Conservation (phyloP, 2,888 invertebrate species). For the Sarcophaga rosellei region DNA sequence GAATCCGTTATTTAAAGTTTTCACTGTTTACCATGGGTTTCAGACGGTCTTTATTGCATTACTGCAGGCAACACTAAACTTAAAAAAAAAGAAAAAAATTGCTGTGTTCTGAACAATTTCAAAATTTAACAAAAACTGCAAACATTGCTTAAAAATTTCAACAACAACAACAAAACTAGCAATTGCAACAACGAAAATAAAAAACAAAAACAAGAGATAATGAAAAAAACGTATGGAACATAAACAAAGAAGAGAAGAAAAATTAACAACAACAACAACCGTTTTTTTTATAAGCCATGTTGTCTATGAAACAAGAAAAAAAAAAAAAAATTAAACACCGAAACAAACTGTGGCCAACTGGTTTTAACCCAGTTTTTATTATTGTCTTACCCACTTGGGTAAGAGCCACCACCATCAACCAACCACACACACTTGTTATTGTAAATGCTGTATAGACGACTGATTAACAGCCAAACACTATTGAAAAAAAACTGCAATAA, state of each 20-base stretch:
- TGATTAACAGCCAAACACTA: too few species aligned
- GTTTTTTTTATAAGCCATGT: not conserved
- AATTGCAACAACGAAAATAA: too few species aligned
- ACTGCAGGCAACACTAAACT: slow-evolving; percentile 48
- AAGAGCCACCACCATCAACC: not conserved
- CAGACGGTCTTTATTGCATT: not conserved
- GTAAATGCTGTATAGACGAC: not conserved
- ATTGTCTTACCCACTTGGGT: not conserved
- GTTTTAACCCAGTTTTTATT: slow-evolving; percentile 64
- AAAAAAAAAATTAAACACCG: slow-evolving; percentile 21
- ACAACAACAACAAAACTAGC: not conserved
- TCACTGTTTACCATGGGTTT: too few species aligned
- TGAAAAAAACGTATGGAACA: not conserved
- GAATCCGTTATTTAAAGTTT: too few species aligned
- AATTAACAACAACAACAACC: slow-evolving; percentile 38
- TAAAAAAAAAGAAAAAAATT: slow-evolving; percentile 10
- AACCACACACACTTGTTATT: slow-evolving; percentile 39
- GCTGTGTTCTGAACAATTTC: not conserved
- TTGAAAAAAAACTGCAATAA: slow-evolving; percentile 4
- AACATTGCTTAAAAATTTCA: slow-evolving; percentile 32
- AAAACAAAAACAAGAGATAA: not conserved
- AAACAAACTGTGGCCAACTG: slow-evolving; percentile 57
- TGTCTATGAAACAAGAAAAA: slow-evolving; percentile 7
- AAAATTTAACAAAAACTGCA: not conserved
- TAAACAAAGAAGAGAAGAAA: slow-evolving; percentile 21